A percentile compares a stretch with the other conserved stretches of the same genome.
Conservation (phyloP, 2,888 invertebrate genomes). For the Apodemia zela region DNA sequence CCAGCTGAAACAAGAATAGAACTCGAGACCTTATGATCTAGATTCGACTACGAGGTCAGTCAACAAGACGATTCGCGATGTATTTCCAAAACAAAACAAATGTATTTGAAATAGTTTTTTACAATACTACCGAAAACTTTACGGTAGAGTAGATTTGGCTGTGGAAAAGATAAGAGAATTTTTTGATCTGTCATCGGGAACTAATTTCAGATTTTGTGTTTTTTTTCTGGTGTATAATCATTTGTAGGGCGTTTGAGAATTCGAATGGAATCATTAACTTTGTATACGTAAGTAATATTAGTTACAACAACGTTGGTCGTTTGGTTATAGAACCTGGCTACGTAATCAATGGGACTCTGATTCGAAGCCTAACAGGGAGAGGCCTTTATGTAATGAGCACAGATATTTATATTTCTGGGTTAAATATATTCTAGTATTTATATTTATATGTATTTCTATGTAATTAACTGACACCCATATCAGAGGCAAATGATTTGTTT, state of each 20-base stretch:
- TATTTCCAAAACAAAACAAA: conserved; percentile 17
- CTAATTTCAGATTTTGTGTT: conserved; percentile 77
- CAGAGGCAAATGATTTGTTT: too few relatives aligned
- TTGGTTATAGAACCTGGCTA: too few relatives aligned
- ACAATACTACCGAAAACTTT: conserved; percentile 1
- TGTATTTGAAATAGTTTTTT: conserved; percentile 12
- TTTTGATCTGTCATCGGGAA: conserved; percentile 80
- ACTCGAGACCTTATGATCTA: background rate
- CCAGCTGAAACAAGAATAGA: background rate
- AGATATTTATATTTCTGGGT: too few relatives aligned
- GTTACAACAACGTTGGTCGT: background rate
- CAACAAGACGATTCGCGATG: background rate
- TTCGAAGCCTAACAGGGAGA: background rate
- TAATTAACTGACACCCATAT: too few relatives aligned
- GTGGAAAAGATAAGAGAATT: conserved; percentile 41
- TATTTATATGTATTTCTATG: too few relatives aligned
- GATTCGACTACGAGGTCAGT: background rate
- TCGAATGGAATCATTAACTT: conserved; percentile 28
- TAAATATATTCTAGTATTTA: too few relatives aligned
- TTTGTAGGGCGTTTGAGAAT: conserved; percentile 54
- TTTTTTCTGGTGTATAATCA: conserved; percentile 64
- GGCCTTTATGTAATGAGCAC: too few relatives aligned
- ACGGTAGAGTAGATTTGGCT: conserved; percentile 21
- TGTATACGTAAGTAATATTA: background rate
- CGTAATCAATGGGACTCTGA: background rate